phyloP scores from a whole-genome alignment of 2,888 invertebrate species.

The Nineta flava region DNA sequence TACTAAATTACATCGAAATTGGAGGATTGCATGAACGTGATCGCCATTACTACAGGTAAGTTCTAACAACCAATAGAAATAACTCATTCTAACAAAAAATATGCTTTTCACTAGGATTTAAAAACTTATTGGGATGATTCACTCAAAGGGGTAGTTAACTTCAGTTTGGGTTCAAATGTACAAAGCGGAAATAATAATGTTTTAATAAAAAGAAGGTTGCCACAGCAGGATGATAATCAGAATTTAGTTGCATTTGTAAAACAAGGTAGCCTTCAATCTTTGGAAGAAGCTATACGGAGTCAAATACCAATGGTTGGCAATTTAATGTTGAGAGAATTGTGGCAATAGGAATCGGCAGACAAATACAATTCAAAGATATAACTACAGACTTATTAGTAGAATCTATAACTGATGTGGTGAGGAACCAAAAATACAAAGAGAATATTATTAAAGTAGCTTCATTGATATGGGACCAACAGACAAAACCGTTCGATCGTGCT shows the following conservation, averaged over 20 bases:
- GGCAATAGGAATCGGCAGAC: no score
- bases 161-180: constrained; percentile 34
- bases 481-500: no score
- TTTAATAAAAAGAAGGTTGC: constrained; percentile 32
- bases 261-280: constrained; percentile 1
- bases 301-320: not conserved
- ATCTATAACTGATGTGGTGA: no score
- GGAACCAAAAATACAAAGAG: no score
- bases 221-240: constrained; percentile 34
- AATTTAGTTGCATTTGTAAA: no score
- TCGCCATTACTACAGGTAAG: constrained; percentile 14
- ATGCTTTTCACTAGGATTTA: not conserved
- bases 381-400: no score
- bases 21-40: constrained; percentile 33
- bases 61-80: no score
- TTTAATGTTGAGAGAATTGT: not conserved
- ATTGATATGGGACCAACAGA: no score
- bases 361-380: no score
- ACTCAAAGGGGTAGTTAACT: constrained; percentile 31
- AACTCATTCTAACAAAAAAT: constrained; percentile 15
- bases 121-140: constrained; percentile 25
- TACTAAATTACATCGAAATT: constrained; percentile 26
- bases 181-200: constrained; percentile 32
- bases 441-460: no score
- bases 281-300: constrained; percentile 1